Evolutionary conservation across 2,797 vertebrate species (phyloP).

Genomic region (Pseudomugil tenellus): DNA sequence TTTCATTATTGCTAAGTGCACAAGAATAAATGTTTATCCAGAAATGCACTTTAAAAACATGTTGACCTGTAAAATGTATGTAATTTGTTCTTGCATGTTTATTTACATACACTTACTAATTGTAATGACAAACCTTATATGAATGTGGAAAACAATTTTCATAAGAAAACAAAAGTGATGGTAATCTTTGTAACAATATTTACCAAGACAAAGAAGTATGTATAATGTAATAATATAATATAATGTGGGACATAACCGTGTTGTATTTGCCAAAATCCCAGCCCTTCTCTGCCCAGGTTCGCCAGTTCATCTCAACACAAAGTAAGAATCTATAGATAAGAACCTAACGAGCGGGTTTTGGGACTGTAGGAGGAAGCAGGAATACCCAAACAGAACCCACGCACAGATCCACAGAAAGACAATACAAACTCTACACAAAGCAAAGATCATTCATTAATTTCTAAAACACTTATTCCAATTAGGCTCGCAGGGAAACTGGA

Average conservation of each 20-base stretch:
- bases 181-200: too few relatives aligned
- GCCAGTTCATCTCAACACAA: too few relatives aligned
- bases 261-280: background rate
- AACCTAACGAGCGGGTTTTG: background rate
- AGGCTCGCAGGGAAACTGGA: too few relatives aligned
- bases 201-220: too few relatives aligned
- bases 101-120: background rate
- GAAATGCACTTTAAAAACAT: too few relatives aligned
- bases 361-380: background rate
- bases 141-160: too few relatives aligned
- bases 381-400: background rate
- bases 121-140: background rate
- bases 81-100: background rate
- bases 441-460: conserved; percentile 2
- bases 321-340: background rate
- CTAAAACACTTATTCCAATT: too few relatives aligned
- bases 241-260: background rate
- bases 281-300: too few relatives aligned
- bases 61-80: too few relatives aligned
- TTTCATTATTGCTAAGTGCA: background rate
- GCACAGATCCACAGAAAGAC: background rate
- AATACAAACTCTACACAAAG: background rate
- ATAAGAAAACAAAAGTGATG: too few relatives aligned
- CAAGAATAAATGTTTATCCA: too few relatives aligned
- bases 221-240: too few relatives aligned